Evolutionary conservation across 2,888 invertebrate species (phyloP).

Genomic region (Stenotaenia linearis): DNA sequence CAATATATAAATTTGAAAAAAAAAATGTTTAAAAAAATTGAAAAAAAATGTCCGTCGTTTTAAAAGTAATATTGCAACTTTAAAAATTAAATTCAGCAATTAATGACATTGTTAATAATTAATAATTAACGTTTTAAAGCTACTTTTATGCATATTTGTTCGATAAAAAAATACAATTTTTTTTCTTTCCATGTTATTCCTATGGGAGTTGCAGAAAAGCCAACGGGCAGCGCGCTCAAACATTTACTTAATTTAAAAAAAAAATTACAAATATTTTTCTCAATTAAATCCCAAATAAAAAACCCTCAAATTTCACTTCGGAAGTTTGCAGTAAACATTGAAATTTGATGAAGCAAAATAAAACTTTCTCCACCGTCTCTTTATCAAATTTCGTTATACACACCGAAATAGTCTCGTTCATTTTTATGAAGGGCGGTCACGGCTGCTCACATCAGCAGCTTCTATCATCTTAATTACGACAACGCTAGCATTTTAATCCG

Average conservation of each 20-base stretch:
- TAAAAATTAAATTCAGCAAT: no score
- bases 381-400: background rate
- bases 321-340: background rate
- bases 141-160: background rate
- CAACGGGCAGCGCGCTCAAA: no score
- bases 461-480: background rate
- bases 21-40: no score
- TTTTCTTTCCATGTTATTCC: background rate
- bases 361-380: background rate
- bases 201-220: background rate
- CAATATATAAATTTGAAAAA: no score
- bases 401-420: background rate
- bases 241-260: no score
- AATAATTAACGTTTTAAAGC: background rate
- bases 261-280: no score
- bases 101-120: no score
- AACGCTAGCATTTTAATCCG: background rate
- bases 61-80: no score
- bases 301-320: background rate
- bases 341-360: background rate
- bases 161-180: background rate
- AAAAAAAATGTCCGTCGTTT: no score
- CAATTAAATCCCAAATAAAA: background rate
- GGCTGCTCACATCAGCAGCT: background rate
- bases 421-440: background rate